phyloP scores from a whole-genome alignment of 1,140 invertebrate genomes.

The Myzus persicae region DNA sequence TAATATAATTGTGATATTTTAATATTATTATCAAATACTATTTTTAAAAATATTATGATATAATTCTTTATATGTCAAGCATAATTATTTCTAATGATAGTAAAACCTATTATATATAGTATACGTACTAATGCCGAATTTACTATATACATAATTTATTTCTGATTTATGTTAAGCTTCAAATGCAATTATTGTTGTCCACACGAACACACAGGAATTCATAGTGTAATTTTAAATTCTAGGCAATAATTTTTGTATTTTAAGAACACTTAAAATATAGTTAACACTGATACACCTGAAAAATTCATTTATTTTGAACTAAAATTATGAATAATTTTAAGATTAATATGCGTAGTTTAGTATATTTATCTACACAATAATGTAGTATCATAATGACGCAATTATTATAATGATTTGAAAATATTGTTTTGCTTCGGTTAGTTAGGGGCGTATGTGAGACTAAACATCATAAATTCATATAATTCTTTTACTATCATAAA shows the following conservation, averaged over 20 bases:
- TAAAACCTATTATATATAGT: no score
- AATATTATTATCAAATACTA: no score
- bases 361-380: background rate
- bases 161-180: background rate
- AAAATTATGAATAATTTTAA: background rate
- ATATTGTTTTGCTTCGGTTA: background rate
- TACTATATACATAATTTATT: background rate
- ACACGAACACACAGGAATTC: background rate
- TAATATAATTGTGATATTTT: background rate
- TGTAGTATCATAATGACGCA: background rate
- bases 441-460: background rate
- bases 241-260: background rate
- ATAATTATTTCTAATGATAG: no score
- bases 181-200: background rate
- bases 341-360: background rate
- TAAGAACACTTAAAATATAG: background rate
- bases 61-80: background rate
- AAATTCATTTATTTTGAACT: background rate
- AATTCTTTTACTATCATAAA: background rate
- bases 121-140: no score
- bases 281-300: background rate
- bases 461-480: background rate
- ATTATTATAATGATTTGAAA: background rate
- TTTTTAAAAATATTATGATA: background rate
- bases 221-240: background rate